phyloP scores from a whole-genome alignment of 2,888 invertebrate species.

The Drosophila rubida region DNA sequence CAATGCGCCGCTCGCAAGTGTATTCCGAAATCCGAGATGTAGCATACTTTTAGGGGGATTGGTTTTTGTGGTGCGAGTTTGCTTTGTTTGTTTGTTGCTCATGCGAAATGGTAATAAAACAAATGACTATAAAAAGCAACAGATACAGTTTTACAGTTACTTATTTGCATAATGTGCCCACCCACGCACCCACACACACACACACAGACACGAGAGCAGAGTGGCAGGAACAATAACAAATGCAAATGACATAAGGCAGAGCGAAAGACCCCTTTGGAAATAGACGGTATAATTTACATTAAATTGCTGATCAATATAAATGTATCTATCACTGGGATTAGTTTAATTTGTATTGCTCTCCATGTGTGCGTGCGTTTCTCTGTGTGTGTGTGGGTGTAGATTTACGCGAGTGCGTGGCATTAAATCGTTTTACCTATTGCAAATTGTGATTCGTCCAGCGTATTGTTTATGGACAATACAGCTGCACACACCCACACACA shows the following conservation, averaged over 20 bases:
- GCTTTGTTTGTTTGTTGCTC: slow-evolving; percentile 21
- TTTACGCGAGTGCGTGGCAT: slow-evolving; percentile 31
- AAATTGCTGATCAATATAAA: slow-evolving; percentile 80
- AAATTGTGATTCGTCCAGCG: slow-evolving; percentile 32
- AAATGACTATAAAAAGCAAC: slow-evolving; percentile 76
- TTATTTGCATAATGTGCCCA: slow-evolving; percentile 71
- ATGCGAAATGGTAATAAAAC: slow-evolving; percentile 60
- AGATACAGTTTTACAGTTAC: slow-evolving; percentile 63
- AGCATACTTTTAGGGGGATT: slow-evolving; percentile 23
- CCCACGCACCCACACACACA: slow-evolving; percentile 24
- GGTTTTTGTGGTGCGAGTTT: background rate
- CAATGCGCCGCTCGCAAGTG: slow-evolving; percentile 21
- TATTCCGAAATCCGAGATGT: background rate
- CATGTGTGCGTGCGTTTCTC: slow-evolving; percentile 15
- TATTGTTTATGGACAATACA: slow-evolving; percentile 29
- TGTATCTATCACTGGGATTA: slow-evolving; percentile 73
- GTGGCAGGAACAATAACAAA: slow-evolving; percentile 30
- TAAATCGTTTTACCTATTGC: slow-evolving; percentile 68
- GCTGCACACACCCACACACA: background rate
- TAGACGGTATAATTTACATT: slow-evolving; percentile 78
- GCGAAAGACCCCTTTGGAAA: slow-evolving; percentile 29
- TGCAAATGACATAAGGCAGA: slow-evolving; percentile 23
- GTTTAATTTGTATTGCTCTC: slow-evolving; percentile 69
- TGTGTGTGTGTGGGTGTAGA: slow-evolving; percentile 15
- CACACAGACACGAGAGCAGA: background rate